Base-by-base conservation (phyloP, 2,888 invertebrate species). In the Drosophila engyochracea region DNA sequence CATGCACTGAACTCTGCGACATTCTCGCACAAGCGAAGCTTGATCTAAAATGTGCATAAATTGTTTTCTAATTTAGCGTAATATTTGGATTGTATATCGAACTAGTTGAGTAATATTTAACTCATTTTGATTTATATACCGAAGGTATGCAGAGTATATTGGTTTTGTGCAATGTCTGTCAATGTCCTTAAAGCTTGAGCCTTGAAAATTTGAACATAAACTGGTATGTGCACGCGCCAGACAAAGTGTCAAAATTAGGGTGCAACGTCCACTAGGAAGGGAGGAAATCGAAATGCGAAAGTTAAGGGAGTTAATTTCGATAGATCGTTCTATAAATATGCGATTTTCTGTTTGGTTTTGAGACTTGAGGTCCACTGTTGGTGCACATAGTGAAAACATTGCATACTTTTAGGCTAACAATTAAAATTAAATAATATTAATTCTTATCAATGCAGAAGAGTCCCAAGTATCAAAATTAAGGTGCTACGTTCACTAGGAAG, bases 11-110 rank as follows among this genome's bases (percentile, higher is more conserved):
- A 83, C 9, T 80, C 28, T 90, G 82, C 14, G 80, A 62, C 91
- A 92, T 92, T 81, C 69, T 91, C 12, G 83, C 25, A 53, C 9
- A n/a, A n/a, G 41, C 41, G n/a, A 41, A 41, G n/a, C n/a, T n/a
- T 41, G 41, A 22, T 14, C 35, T 33, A 30, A 68, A 62, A 66
- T 72, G 66, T 70, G 59, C 41, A 35, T 16, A 41, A 62, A 35
- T 35, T 37, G 35, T 33, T 41, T 14, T 37, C 2, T 22, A 22
- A 14, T 14, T 14, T 22, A 7, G 22, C 22, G 14, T 22, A 4
- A 22, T 22, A 14, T 28, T 39, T 19, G 5, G 7, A 25, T 28
- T 28, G 25, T 44, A 65, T 12, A 47, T 33, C 22, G n/a, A 7
- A 25, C n/a, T 31, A 47, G n/a, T 30, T 25, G 19, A 19, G 12